Evolutionary conservation across 2,888 invertebrate genomes (phyloP).

Genomic region (Synergus laeviventris): DNA sequence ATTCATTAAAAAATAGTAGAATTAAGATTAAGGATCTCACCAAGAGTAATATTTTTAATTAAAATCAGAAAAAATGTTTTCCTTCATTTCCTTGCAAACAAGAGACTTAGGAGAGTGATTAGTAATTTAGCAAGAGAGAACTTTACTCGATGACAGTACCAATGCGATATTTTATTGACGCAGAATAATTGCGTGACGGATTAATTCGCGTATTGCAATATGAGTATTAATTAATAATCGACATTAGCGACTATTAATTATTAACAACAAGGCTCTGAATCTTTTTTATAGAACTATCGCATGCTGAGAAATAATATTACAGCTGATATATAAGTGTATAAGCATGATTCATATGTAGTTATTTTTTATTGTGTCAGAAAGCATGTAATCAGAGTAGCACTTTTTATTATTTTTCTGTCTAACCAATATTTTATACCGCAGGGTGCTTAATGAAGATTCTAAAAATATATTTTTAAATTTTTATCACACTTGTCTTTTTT

Average conservation of each 20-base stretch:
- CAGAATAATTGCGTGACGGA: constrained; percentile 22
- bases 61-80: neutral
- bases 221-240: constrained; percentile 30
- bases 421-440: neutral
- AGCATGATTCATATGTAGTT: neutral
- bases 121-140: constrained; percentile 10
- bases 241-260: constrained; percentile 26
- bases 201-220: constrained; percentile 25
- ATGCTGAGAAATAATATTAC: constrained; percentile 24
- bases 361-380: neutral
- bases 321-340: neutral
- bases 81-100: neutral
- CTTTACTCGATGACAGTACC: neutral
- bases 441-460: too few relatives aligned
- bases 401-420: neutral
- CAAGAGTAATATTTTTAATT: neutral
- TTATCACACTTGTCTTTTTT: neutral
- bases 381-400: neutral
- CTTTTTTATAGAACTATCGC: constrained; percentile 14
- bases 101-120: neutral
- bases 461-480: neutral
- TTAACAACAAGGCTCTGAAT: neutral
- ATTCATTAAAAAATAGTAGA: neutral
- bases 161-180: neutral
- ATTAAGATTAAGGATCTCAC: neutral